A percentile compares a stretch with the other conserved stretches of the same genome.
Evolutionary conservation across 2,797 vertebrate species (phyloP).

Genomic region (Typhlichthys eigenmanni): DNA sequence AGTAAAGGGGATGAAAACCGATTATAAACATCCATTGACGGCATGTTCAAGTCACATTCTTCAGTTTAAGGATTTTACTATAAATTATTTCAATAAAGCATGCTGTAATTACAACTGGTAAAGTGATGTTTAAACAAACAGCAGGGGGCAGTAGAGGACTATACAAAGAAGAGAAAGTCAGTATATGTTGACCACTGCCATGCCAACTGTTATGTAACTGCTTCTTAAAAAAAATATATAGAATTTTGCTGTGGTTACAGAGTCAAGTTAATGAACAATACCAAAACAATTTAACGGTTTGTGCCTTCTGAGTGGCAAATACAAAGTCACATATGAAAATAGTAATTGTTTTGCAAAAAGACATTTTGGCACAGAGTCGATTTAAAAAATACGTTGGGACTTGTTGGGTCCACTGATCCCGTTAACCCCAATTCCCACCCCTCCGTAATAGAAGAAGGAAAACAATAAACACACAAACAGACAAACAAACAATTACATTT

Average conservation of each 20-base stretch:
- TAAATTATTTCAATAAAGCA: conserved; percentile 67
- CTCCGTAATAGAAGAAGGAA: conserved; percentile 23
- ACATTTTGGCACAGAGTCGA: conserved; percentile 95
- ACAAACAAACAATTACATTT: conserved; percentile 20
- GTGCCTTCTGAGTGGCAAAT: conserved; percentile 88
- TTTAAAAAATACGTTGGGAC: conserved; percentile 78
- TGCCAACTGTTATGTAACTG: conserved; percentile 51
- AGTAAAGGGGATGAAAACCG: conserved; percentile 52
- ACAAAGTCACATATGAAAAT: conserved; percentile 99
- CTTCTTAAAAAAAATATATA: conserved; percentile 48
- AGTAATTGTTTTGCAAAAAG: conserved; percentile 87
- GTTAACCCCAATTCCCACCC: conserved; percentile 24
- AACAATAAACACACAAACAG: conserved; percentile 29
- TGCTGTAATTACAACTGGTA: conserved; percentile 45
- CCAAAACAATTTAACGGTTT: conserved; percentile 69
- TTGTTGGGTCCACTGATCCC: conserved; percentile 29
- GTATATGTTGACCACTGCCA: conserved; percentile 33
- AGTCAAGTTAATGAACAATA: conserved; percentile 54
- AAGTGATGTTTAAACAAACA: conserved; percentile 49
- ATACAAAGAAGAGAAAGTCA: conserved; percentile 39
- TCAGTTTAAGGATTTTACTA: conserved; percentile 61
- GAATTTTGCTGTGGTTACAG: conserved; percentile 61
- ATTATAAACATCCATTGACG: conserved; percentile 74
- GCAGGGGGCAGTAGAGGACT: conserved; percentile 69
- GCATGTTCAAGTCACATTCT: conserved; percentile 75